Evolutionary conservation across 2,113 vertebrate species (phyloP), one percentile per base, ranked within the genome.

Genomic region (Grammomys dolichurus): DNA sequence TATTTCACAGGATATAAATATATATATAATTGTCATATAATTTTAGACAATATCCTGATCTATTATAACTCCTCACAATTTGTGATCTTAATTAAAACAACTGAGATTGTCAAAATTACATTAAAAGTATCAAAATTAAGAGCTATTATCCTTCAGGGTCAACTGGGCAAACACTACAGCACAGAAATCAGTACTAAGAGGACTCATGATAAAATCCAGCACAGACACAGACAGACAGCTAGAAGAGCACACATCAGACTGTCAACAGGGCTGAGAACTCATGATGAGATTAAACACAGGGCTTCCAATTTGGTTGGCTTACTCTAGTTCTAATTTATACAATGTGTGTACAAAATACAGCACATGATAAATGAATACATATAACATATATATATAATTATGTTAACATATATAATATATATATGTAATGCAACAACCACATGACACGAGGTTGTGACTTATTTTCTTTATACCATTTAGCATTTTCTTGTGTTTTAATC

Each of bases 401-500:
- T 40, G 40, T 60, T 48, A 48, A 48, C 48, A 60, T 63, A 8
- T 24, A 24, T 58, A 58, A 19, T 58, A 58, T 58, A 58, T 58
- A 58, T 17, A 58, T 46, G 90, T 33, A 85, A 85, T 75, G 58
- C 24, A 84, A 78, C 10, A 93, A 26, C 2, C 82, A 46, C 19
- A 78, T 3, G 20, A 24, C 1, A 2, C 58, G 6, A 58, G 28
- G 75, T 76, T 65, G 73, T 73, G 20, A 60, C 22, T 75, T 76
- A 60, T 54, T 95, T 95, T 95, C 60, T 51, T 76, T 81, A 85
- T 46, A 87, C 3, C 60, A 67, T 70, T 48, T 31, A 60, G 22
- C 80, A 58, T 54, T 93, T 87, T 31, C 58, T 43, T 69, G 87
- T 92, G n/a, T 87, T 90, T 43, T 51, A 81, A 85, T 56, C 36